Conservation (phyloP, 2,797 vertebrate genomes). For the Dipus sagitta region DNA sequence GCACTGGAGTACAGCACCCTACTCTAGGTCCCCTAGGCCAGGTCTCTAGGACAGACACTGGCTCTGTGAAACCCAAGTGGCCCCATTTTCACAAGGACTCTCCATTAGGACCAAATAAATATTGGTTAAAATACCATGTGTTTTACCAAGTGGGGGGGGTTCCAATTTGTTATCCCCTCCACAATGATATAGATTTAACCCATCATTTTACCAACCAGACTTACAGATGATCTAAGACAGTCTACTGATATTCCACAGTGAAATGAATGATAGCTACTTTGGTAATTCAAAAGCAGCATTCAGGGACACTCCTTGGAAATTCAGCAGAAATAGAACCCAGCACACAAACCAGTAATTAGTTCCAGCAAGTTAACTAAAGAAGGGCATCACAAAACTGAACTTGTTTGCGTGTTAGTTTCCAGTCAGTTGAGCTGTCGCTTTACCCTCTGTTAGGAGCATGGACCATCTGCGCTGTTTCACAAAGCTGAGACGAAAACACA, state of each 20-base stretch:
- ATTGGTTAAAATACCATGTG: background rate
- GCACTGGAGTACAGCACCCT: rapidly evolving
- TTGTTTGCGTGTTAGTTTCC: slow-evolving; percentile 40
- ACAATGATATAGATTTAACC: background rate
- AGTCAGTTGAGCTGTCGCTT: background rate
- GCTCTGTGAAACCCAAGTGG: background rate
- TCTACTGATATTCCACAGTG: slow-evolving; percentile 37
- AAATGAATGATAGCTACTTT: slow-evolving; percentile 43
- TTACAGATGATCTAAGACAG: slow-evolving; percentile 38
- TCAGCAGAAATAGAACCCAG: slow-evolving; percentile 50
- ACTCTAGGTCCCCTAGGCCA: background rate
- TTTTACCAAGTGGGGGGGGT: slow-evolving; percentile 29
- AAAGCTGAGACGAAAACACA: background rate
- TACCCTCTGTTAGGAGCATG: background rate
- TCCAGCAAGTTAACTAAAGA: slow-evolving; percentile 80
- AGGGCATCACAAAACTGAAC: slow-evolving; percentile 62
- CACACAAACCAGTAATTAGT: slow-evolving; percentile 68
- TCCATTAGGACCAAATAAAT: background rate
- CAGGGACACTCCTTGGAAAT: background rate
- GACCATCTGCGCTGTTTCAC: background rate
- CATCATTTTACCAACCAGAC: background rate
- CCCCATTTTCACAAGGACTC: slow-evolving; percentile 40
- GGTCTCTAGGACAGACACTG: background rate
- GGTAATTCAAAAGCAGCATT: background rate
- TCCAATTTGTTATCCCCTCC: background rate